Evolutionary conservation across 2,797 vertebrate species (phyloP).

Genomic region (Characodon lateralis): DNA sequence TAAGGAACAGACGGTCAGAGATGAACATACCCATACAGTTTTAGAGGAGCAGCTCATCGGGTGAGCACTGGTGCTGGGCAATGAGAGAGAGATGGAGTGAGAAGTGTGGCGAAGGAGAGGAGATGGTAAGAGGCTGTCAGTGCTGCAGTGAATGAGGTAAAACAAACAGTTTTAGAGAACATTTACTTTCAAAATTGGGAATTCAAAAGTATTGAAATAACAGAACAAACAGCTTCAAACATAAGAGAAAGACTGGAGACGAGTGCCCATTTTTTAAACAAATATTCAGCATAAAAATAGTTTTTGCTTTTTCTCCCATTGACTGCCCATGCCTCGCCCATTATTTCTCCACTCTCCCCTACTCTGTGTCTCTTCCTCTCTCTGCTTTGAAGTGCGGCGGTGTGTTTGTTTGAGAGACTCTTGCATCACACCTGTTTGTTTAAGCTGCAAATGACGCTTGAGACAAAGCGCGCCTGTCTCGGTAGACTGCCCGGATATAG

Average conservation of each 20-base stretch:
- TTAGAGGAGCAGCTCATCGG: slow-evolving; percentile 60
- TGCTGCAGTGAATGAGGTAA: slow-evolving; percentile 61
- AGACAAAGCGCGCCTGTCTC: slow-evolving; percentile 72
- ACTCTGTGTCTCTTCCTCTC: slow-evolving; percentile 61
- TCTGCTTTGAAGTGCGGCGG: slow-evolving; percentile 68
- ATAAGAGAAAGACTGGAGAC: slow-evolving; percentile 40
- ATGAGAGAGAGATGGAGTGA: slow-evolving; percentile 27
- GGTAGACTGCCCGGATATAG: slow-evolving; percentile 68
- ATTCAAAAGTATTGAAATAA: slow-evolving; percentile 66
- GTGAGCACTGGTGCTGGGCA: slow-evolving; percentile 44
- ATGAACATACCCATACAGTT: slow-evolving; percentile 47
- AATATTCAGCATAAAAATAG: slow-evolving; percentile 38
- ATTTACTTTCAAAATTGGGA: slow-evolving; percentile 72
- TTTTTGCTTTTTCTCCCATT: slow-evolving; percentile 48
- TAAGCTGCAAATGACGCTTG: slow-evolving; percentile 80
- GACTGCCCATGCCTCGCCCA: slow-evolving; percentile 60
- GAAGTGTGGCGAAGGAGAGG: slow-evolving; percentile 55
- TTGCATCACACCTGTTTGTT: slow-evolving; percentile 84
- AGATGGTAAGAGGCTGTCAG: slow-evolving; percentile 75
- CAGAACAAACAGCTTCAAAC: slow-evolving; percentile 41
- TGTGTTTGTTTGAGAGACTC: slow-evolving; percentile 79
- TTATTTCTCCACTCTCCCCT: slow-evolving; percentile 59
- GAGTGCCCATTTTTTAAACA: slow-evolving; percentile 33
- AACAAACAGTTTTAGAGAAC: slow-evolving; percentile 60
- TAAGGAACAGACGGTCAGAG: slow-evolving; percentile 34